phyloP scores from a whole-genome alignment of 2,113 vertebrate species.

The Bucco capensis region DNA sequence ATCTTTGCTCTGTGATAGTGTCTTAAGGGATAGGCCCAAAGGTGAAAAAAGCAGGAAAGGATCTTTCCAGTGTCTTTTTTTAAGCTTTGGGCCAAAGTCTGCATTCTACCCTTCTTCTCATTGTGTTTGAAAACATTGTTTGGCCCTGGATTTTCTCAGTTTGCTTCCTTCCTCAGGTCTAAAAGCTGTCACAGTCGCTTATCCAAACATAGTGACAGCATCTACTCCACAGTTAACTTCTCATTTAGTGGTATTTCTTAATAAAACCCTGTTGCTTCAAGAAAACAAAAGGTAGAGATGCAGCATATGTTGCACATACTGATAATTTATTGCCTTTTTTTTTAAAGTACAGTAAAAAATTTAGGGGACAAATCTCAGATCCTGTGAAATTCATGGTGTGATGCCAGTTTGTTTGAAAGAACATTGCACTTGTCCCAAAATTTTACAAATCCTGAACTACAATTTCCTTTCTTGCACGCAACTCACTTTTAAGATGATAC shows the following conservation, averaged over 20 bases:
- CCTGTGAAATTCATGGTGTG: not conserved
- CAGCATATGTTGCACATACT: not conserved
- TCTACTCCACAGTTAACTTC: not conserved
- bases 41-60: not conserved
- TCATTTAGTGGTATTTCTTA: not conserved
- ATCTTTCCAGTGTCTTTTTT: not conserved
- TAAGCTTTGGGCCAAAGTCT: not conserved
- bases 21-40: not conserved
- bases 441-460: not conserved
- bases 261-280: not conserved
- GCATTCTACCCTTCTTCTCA: not conserved
- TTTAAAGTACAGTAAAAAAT: not conserved
- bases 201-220: not conserved
- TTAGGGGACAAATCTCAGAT: not conserved
- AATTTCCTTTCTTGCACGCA: slow-evolving; percentile 14
- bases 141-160: not conserved
- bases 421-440: not conserved
- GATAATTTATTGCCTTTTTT: not conserved
- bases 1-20: not conserved
- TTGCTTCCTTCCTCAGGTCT: not conserved
- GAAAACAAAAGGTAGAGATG: not conserved
- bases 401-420: not conserved
- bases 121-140: not conserved
- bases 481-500: slow-evolving; percentile 61
- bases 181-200: not conserved